Evolutionary conservation across 2,113 vertebrate species (phyloP).

Genomic region (Scomber colias): DNA sequence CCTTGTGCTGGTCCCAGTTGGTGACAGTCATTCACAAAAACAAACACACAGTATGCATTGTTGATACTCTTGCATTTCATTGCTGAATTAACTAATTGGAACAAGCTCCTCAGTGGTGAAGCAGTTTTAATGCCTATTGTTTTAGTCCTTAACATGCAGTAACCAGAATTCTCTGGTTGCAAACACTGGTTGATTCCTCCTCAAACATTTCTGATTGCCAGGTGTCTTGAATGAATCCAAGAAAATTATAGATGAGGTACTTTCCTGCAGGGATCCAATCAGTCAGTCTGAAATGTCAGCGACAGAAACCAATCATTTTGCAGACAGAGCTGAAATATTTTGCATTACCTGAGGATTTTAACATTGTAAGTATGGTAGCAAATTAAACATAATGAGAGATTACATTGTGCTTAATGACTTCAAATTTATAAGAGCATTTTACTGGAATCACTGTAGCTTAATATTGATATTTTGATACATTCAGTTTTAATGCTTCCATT

Average conservation of each 20-base stretch:
- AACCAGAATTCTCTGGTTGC: slow-evolving; percentile 10
- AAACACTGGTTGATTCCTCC: slow-evolving; percentile 26
- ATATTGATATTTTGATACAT: background rate
- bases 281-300: slow-evolving; percentile 19
- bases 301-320: slow-evolving; percentile 26
- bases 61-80: slow-evolving; percentile 1
- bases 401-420: slow-evolving; percentile 10
- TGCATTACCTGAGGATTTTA: slow-evolving; percentile 1
- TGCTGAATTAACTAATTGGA: slow-evolving; percentile 15
- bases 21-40: slow-evolving; percentile 59
- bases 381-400: slow-evolving; percentile 15
- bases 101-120: background rate
- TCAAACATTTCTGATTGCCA: slow-evolving; percentile 36
- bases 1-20: slow-evolving; percentile 47
- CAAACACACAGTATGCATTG: slow-evolving; percentile 31
- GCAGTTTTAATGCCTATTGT: slow-evolving; percentile 11
- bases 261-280: slow-evolving; percentile 28
- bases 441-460: background rate
- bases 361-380: slow-evolving; percentile 24
- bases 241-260: slow-evolving; percentile 44
- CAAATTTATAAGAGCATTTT: slow-evolving; percentile 18
- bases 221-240: slow-evolving; percentile 22
- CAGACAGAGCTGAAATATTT: slow-evolving; percentile 21
- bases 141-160: slow-evolving; percentile 7
- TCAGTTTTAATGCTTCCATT: background rate